Percentiles rank a stretch among this genome's conserved stretches.
These are phyloP conservation scores for Fopius arisanus DNA, from an alignment of 1,140 invertebrate genomes.

Conservation along the genomic window DNA sequence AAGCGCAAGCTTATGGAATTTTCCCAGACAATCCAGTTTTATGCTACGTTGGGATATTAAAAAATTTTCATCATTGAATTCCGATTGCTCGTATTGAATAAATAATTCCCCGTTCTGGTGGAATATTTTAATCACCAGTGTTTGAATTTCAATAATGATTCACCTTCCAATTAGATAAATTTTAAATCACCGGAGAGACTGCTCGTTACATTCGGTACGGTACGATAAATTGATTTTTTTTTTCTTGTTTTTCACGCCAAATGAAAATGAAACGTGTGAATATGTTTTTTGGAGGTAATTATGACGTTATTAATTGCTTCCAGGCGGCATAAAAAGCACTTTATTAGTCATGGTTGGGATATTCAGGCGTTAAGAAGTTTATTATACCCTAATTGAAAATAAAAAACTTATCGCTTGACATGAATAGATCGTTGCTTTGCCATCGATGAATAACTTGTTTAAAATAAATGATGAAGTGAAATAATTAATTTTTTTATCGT, in stretches of 20 bases:
- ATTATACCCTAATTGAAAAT: too few relatives aligned
- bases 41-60: neutral
- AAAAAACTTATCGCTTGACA: too few relatives aligned
- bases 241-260: neutral
- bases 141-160: neutral
- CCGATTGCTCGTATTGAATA: neutral
- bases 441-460: too few relatives aligned
- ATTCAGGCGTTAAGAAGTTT: too few relatives aligned
- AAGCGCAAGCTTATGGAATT: neutral
- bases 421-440: too few relatives aligned
- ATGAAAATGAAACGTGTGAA: conserved; percentile 2
- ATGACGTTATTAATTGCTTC: neutral
- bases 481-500: too few relatives aligned
- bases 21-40: neutral
- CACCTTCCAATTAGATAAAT: neutral
- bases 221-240: neutral
- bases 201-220: neutral
- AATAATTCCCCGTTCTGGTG: neutral
- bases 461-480: too few relatives aligned
- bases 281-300: neutral
- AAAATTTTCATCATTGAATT: neutral
- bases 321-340: neutral
- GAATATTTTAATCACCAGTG: neutral
- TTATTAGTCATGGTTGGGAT: too few relatives aligned
- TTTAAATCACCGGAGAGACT: too few relatives aligned